Percentiles rank a stretch among this genome's conserved stretches.
These are phyloP conservation scores for Danionella dracula DNA, from an alignment of 2,797 vertebrate species.

Conservation along the genomic window DNA sequence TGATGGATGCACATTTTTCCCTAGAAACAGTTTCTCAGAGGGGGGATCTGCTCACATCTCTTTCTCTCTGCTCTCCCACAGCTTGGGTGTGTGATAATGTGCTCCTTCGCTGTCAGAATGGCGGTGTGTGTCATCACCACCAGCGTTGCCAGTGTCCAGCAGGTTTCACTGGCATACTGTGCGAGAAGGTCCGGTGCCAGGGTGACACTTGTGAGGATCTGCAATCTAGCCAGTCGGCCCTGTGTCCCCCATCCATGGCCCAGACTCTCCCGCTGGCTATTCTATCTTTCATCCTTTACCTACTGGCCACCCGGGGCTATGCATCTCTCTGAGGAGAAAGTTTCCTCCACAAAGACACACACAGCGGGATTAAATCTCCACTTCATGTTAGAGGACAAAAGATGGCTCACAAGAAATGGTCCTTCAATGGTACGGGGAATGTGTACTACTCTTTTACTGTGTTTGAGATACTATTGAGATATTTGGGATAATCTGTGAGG, in stretches of 20 bases:
- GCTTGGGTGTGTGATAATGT: slow-evolving; percentile 93
- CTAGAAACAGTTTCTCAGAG: background rate
- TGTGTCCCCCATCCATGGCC: slow-evolving; percentile 6
- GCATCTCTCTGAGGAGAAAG: slow-evolving; percentile 61
- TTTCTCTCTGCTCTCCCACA: slow-evolving; percentile 54
- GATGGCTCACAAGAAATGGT: slow-evolving; percentile 42
- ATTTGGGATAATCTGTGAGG: background rate
- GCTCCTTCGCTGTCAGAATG: slow-evolving; percentile 91
- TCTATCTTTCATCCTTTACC: slow-evolving; percentile 56
- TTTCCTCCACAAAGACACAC: slow-evolving; percentile 29
- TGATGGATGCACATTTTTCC: slow-evolving; percentile 11
- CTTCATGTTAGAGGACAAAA: slow-evolving; percentile 36
- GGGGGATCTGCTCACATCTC: slow-evolving; percentile 1
- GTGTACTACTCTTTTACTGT: slow-evolving; percentile 14
- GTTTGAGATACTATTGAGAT: background rate
- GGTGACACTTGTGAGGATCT: slow-evolving; percentile 72
- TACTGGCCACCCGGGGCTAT: slow-evolving; percentile 59
- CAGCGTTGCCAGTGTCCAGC: slow-evolving; percentile 81
- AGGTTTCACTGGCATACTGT: slow-evolving; percentile 82
- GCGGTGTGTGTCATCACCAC: slow-evolving; percentile 84
- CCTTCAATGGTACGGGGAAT: background rate
- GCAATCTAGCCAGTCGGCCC: slow-evolving; percentile 57
- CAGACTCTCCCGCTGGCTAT: slow-evolving; percentile 46
- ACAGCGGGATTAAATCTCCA: slow-evolving; percentile 28
- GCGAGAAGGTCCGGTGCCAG: slow-evolving; percentile 83